Evolutionary conservation across 2,797 vertebrate species (phyloP).

Genomic region (Taeniopygia guttata): DNA sequence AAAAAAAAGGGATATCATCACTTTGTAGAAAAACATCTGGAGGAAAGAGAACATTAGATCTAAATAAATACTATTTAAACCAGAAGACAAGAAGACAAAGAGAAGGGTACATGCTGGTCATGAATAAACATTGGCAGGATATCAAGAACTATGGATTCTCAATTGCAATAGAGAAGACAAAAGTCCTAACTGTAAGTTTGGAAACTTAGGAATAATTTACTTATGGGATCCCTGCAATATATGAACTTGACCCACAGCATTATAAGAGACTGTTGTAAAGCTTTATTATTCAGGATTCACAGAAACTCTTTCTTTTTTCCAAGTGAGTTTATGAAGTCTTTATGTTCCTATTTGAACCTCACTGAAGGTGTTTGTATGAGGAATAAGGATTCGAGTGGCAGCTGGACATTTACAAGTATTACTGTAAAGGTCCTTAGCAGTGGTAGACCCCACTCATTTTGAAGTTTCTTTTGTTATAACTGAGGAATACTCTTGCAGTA

Average conservation of each 20-base stretch:
- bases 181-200: neutral
- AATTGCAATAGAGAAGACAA: neutral
- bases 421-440: neutral
- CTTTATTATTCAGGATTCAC: neutral
- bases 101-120: neutral
- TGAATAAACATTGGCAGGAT: neutral
- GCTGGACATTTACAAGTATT: neutral
- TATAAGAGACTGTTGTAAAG: neutral
- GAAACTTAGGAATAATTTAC: neutral
- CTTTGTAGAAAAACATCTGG: neutral
- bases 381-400: neutral
- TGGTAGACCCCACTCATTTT: neutral
- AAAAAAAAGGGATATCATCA: neutral
- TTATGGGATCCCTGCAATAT: neutral
- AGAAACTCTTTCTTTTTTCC: neutral
- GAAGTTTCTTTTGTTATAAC: neutral
- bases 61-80: neutral
- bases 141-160: neutral
- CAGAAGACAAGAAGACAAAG: neutral
- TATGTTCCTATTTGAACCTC: neutral
- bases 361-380: neutral
- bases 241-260: neutral
- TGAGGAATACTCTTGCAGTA: neutral
- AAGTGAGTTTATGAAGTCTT: neutral
- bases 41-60: neutral